These are phyloP conservation scores for Deroplatys truncata DNA, from an alignment of 2,888 invertebrate species.

Conservation along the genomic window DNA sequence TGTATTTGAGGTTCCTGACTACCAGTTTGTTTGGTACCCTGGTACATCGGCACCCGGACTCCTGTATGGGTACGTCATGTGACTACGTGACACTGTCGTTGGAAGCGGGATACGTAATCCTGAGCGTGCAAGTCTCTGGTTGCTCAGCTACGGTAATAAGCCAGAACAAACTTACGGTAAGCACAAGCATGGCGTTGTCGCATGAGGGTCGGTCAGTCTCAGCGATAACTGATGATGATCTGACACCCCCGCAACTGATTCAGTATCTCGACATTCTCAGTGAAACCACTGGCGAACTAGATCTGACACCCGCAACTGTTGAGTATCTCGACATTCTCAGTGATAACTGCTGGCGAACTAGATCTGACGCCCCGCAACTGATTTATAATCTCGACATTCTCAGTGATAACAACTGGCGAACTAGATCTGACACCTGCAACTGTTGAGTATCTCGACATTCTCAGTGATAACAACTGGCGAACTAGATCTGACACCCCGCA, in stretches of 20 bases:
- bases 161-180: not conserved
- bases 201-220: too few relatives aligned
- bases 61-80: constrained; percentile 43
- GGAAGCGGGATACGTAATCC: constrained; percentile 32
- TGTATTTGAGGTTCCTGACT: constrained; percentile 48
- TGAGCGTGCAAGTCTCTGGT: constrained; percentile 29
- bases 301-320: too few relatives aligned
- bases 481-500: too few relatives aligned
- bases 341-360: too few relatives aligned
- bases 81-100: constrained; percentile 33
- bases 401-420: too few relatives aligned
- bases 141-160: constrained; percentile 26
- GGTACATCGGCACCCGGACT: constrained; percentile 42
- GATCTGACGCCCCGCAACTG: too few relatives aligned
- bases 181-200: too few relatives aligned
- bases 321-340: too few relatives aligned
- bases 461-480: too few relatives aligned
- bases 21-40: constrained; percentile 48
- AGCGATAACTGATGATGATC: too few relatives aligned
- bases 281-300: not conserved
- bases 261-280: too few relatives aligned
- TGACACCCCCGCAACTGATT: not conserved
- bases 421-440: not conserved
- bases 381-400: not conserved
- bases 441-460: too few relatives aligned